A percentile compares a stretch with the other conserved stretches of the same genome.
Evolutionary conservation across 2,113 vertebrate species (phyloP).

Genomic region (Melanerpes aurifrons): DNA sequence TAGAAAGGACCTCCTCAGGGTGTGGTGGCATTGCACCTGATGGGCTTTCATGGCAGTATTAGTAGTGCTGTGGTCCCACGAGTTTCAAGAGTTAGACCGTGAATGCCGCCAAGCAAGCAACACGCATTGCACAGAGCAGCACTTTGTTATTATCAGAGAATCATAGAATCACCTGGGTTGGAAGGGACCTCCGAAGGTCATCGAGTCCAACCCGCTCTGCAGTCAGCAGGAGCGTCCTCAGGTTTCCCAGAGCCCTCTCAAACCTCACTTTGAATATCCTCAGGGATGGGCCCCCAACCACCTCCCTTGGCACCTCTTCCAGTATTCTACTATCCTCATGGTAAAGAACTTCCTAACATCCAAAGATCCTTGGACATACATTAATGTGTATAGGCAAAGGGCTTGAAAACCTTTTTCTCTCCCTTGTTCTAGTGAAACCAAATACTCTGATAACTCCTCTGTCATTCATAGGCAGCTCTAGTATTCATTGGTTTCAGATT

Average conservation of each 20-base stretch:
- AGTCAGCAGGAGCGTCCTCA: too few relatives aligned
- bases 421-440: neutral
- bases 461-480: neutral
- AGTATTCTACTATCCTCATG: too few relatives aligned
- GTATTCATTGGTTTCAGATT: neutral
- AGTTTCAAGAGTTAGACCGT: neutral
- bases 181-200: too few relatives aligned
- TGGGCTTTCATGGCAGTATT: neutral
- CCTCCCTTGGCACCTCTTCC: too few relatives aligned
- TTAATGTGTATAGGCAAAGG: neutral
- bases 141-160: neutral
- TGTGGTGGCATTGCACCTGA: neutral
- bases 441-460: neutral
- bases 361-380: neutral
- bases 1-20: neutral
- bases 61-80: neutral
- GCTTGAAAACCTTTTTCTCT: neutral
- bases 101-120: neutral
- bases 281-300: too few relatives aligned
- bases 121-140: conserved; percentile 1
- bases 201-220: too few relatives aligned
- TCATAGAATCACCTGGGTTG: too few relatives aligned
- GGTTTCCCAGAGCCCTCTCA: too few relatives aligned
- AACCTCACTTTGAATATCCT: too few relatives aligned
- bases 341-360: too few relatives aligned